A percentile compares a stretch with the other conserved stretches of the same genome.
These are phyloP conservation scores for Diadegma fenestrale DNA, from an alignment of 2,888 invertebrate genomes.

Conservation along the genomic window DNA sequence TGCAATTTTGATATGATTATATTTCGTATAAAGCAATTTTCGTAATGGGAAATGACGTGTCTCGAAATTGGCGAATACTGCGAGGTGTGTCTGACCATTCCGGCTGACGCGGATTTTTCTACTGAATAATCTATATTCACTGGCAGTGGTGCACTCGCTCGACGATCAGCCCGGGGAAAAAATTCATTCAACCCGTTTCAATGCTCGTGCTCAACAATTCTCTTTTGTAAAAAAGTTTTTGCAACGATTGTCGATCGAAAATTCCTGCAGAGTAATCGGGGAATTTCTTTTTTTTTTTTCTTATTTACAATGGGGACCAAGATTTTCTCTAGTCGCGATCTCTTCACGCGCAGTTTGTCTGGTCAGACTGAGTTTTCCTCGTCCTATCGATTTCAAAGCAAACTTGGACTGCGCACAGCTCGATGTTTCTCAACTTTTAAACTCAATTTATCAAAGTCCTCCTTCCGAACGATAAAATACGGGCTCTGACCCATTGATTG, in stretches of 20 bases:
- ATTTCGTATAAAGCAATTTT: neutral
- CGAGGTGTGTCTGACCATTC: constrained; percentile 38
- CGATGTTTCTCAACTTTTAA: constrained; percentile 33
- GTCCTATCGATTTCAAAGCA: constrained; percentile 6
- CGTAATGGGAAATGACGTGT: neutral
- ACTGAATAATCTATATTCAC: constrained; percentile 3
- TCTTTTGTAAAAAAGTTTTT: neutral
- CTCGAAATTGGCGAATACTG: neutral
- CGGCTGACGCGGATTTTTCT: constrained; percentile 47
- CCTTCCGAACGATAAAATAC: constrained; percentile 38
- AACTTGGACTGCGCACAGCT: constrained; percentile 12
- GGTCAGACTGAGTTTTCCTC: neutral
- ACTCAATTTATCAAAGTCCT: constrained; percentile 53
- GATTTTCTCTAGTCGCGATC: neutral
- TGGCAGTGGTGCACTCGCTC: constrained; percentile 7
- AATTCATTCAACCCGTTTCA: neutral
- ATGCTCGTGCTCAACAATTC: neutral
- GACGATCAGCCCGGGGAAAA: constrained; percentile 37
- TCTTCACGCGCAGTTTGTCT: neutral
- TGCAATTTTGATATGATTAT: neutral
- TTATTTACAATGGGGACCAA: neutral
- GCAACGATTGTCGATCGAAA: neutral
- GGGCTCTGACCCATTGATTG: constrained; percentile 3
- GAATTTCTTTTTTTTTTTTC: no score
- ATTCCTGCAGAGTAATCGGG: neutral